Percentiles rank a stretch among this genome's conserved stretches.
These are phyloP conservation scores for Callionymus lyra DNA, from an alignment of 2,113 vertebrate species.

Conservation along the genomic window DNA sequence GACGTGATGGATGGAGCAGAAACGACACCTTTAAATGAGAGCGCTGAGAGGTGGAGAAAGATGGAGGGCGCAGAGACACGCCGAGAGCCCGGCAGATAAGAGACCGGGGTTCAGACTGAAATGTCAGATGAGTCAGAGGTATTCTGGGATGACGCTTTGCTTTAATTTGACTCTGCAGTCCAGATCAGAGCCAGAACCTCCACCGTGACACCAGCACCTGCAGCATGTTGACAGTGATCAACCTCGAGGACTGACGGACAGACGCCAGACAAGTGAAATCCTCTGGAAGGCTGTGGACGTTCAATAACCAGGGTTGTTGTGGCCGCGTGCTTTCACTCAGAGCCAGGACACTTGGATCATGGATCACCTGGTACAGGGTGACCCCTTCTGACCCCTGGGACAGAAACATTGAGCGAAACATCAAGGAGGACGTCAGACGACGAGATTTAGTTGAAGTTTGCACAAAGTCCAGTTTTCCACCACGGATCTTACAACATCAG, in stretches of 20 bases:
- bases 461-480: no score
- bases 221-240: conserved; percentile 49
- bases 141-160: conserved; percentile 40
- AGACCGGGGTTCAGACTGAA: conserved; percentile 34
- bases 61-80: conserved; percentile 12
- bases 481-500: no score
- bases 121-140: conserved; percentile 67
- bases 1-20: conserved; percentile 20
- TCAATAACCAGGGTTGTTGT: conserved; percentile 11
- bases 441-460: no score
- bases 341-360: background rate
- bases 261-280: conserved; percentile 24
- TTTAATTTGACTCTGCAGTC: conserved; percentile 46
- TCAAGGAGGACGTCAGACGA: no score
- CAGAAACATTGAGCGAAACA: no score
- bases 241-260: conserved; percentile 27
- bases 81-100: conserved; percentile 23
- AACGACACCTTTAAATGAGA: conserved; percentile 33
- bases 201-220: conserved; percentile 53
- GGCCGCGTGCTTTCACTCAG: conserved; percentile 15
- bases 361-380: no score
- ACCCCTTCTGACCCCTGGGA: no score
- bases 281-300: conserved; percentile 6
- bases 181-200: conserved; percentile 32
- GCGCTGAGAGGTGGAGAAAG: conserved; percentile 9